phyloP scores from a whole-genome alignment of 2,888 invertebrate genomes.

The Carcina quercana region DNA sequence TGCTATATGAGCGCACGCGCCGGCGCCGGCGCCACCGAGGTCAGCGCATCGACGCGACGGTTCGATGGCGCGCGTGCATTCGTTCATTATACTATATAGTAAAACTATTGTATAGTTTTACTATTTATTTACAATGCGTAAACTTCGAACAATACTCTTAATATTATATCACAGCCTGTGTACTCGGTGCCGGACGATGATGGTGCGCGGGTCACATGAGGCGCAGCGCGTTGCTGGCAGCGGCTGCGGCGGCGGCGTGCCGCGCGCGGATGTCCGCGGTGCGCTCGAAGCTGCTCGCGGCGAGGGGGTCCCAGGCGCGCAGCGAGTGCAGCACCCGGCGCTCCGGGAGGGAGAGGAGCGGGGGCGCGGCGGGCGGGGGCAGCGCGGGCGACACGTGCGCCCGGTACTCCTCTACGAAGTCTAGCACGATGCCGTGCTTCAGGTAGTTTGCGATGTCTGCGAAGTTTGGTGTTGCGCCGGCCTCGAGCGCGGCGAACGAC shows the following conservation, averaged over 20 bases:
- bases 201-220: conserved; percentile 1
- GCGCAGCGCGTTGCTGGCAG: not conserved
- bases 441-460: conserved; percentile 51
- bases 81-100: too few relatives aligned
- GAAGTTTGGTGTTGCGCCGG: conserved; percentile 56
- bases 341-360: conserved; percentile 8
- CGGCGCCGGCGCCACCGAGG: not conserved
- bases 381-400: conserved; percentile 44
- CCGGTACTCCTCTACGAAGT: conserved; percentile 54
- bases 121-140: too few relatives aligned
- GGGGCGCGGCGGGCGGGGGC: conserved; percentile 13
- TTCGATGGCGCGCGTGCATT: too few relatives aligned
- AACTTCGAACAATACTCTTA: too few relatives aligned
- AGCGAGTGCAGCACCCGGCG: conserved; percentile 1
- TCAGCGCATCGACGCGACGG: too few relatives aligned
- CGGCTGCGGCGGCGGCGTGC: not conserved
- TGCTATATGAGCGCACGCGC: too few relatives aligned
- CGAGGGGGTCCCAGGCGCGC: conserved; percentile 7
- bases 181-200: not conserved
- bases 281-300: conserved; percentile 2
- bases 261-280: conserved; percentile 1
- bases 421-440: conserved; percentile 56
- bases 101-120: too few relatives aligned
- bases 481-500: conserved; percentile 68
- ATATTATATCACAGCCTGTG: conserved; percentile 1